Base-by-base conservation (phyloP, 2,797 vertebrate species). In the Channallabes apus region DNA sequence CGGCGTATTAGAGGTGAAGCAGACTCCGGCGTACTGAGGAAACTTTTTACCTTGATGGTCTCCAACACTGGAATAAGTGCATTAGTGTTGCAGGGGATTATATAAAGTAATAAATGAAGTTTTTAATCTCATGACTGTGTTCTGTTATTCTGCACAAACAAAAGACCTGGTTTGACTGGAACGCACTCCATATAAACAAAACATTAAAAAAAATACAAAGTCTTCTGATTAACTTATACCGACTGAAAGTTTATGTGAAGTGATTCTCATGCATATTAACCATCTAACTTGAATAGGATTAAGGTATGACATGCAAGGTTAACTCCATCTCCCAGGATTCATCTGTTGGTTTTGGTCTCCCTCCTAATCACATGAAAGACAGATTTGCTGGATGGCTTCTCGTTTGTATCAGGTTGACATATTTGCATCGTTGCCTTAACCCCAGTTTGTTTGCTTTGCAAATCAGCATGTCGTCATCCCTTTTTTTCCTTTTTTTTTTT, bases 361-460 rank as follows among this genome's bases (percentile, higher is more conserved):
- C 75, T 68, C 61, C 56, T 62, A 41, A 27, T 64, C 3, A 15
- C 69, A 9, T 61, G 59, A 67, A 69, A 71, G 41, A 59, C 35
- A 35, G n/a, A 83, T 84, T 62, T 79, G 54, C 62, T 51, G 73
- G 73, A 62, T 79, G 80, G n/a, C 20, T 65, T 77, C 46, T 24
- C 51, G 29, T 79, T 92, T 85, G 88, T 87, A 83, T 79, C 84
- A 79, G 62, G 59, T 79, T 86, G 68, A 61, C 89, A 90, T 14
- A 73, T 95, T 95, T 95, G 93, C 93, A 94, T 95, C 87, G 89
- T 86, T 87, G 38, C 86, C 88, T 83, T 88, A 89, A 88, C 89
- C 81, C 64, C 29, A 87, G 86, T 69, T 89, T 71, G 91, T 95
- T 96, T 96, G 94, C 91, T 92, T 94, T 91, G 90, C 95, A 96